Base-by-base conservation (phyloP, 2,888 invertebrate genomes). In the Macropis europaea region DNA sequence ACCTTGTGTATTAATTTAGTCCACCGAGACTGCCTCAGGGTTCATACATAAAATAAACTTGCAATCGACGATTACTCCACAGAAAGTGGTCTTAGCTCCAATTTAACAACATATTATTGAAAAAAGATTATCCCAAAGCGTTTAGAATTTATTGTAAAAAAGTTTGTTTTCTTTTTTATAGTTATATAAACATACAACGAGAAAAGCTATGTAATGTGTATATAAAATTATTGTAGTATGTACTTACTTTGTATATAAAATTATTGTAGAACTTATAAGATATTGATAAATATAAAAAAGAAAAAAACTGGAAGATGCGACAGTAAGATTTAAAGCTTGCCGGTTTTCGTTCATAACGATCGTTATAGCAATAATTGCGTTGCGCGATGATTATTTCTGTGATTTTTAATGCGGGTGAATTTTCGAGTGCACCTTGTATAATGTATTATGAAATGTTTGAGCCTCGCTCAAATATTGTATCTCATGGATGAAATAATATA, bases 151-250 rank as follows among this genome's bases (percentile, higher is more conserved):
- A 56, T 69, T 81, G 61, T 73, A 72, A 60, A 68, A 69, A 70
- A 81, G 56, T 70, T 59, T 70, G n/a, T 73, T 69, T 52, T 74
- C 73, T 70, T 69, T 73, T 76, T 57, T 64, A 61, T 82, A 77
- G 72, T 67, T 59, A 68, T 73, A 64, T 64, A 59, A 81, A 68
- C 26, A 53, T 71, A 77, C 79, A 77, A 79, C 73, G 71, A 81
- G 63, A 68, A 48, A 70, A 47, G 64, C n/a, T 52, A 54, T 60
- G 53, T 70, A 59, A 48, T 36, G 38, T 63, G 71, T 56, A 50
- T 62, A 53, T 70, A 57, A 32, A 45, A 32, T 26, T 22, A 40
- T 38, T n/a, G n/a, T n/a, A n/a, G 47, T 59, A 70, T 52, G 61
- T 62, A 62, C 38, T 59, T 38, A 54, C 52, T 68, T 34, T 72